Conservation (phyloP, 2,797 vertebrate genomes). For the Manis javanica region DNA sequence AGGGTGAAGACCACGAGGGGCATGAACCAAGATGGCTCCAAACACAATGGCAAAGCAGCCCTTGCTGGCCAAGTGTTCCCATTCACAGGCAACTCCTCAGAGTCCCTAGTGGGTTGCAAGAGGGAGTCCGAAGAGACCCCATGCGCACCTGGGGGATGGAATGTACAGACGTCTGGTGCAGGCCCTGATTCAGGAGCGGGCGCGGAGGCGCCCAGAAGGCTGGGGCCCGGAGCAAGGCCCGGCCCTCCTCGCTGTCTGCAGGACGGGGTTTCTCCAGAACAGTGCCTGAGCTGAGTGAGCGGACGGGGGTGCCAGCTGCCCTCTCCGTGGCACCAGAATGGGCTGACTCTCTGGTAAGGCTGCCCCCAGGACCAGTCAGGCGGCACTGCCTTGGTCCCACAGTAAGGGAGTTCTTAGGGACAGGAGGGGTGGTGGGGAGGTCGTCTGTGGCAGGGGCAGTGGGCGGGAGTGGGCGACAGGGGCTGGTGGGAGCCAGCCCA, state of each 20-base stretch:
- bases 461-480: no score
- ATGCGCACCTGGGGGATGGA: not conserved
- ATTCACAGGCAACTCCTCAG: not conserved
- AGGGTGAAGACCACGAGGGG: not conserved
- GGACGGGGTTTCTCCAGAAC: fast-evolving
- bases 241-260: no score
- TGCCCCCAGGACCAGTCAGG: not conserved
- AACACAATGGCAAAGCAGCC: not conserved
- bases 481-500: no score
- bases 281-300: not conserved
- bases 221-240: not conserved
- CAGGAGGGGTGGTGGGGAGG: not conserved
- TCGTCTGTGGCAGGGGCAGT: not conserved
- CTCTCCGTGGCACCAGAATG: fast-evolving
- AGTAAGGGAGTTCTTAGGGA: not conserved
- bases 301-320: fast-evolving
- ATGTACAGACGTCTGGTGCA: not conserved
- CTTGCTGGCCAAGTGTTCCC: not conserved
- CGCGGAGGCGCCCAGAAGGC: not conserved
- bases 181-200: not conserved
- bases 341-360: no score
- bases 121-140: not conserved
- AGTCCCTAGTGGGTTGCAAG: not conserved
- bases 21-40: not conserved
- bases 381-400: fast-evolving